Evolutionary conservation across 1,140 invertebrate genomes (phyloP), one percentile per base, ranked within the genome.

Genomic region (Nixonia krombeini): DNA sequence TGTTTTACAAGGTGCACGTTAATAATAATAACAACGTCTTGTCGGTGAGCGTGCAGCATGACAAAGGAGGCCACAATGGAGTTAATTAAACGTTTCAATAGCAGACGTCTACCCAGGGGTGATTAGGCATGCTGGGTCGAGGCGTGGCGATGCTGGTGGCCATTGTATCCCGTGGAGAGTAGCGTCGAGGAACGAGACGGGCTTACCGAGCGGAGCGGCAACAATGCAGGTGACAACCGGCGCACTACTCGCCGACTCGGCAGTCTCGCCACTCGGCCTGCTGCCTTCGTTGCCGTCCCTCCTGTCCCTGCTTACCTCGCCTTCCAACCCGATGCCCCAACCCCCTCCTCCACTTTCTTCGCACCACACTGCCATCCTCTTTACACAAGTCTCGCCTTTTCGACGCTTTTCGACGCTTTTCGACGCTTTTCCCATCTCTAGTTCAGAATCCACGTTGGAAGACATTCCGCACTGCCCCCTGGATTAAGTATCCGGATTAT

Each of bases 51-150:
- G 41, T 28, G 58, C 45, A 50, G 44, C 41, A 10, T 47, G 37
- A 56, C 61, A 82, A 79, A 75, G 70, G 74, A 66, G 46, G 69
- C 63, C 69, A 78, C 78, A 78, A 80, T 75, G 68, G 75, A 83
- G 79, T 83, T 82, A 83, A 83, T 83, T 82, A 82, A 81, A 83
- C 77, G 77, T 81, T 78, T 81, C 78, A 81, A 83, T 83, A 80
- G 76, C 78, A 80, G 79, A 75, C 73, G 78, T 74, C 69, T 65
- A 74, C 73, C 70, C 71, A 71, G 67, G 73, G 78, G 76, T 80
- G 77, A 82, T 83, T 81, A 83, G 81, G 71, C 78, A 77, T 78
- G 74, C 74, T 67, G 65, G 40, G 66, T 42, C 46, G 67, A 73
- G 76, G 75, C 72, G 65, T 73, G 71, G 72, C 47, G 72, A 49